Conservation (phyloP, 2,113 vertebrate genomes). For the Mus spicilegus region DNA sequence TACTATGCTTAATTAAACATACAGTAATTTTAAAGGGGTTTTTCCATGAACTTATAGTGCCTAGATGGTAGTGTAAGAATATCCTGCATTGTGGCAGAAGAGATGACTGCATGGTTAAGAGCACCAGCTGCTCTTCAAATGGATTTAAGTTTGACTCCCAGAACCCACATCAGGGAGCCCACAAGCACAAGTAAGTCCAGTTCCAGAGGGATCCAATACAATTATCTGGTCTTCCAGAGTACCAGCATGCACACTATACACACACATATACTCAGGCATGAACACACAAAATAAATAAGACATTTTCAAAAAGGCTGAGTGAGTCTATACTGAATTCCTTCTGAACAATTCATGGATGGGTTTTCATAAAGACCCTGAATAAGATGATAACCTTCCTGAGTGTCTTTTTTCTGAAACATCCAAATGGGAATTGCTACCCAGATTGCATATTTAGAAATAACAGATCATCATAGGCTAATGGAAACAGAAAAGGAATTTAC, state of each 20-base stretch:
- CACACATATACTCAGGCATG: not conserved
- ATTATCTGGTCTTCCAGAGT: not conserved
- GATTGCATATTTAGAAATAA: constrained; percentile 47
- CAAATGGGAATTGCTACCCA: not conserved
- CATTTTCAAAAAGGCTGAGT: not conserved
- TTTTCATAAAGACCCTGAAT: not conserved
- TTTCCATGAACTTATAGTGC: not conserved
- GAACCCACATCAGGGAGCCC: not conserved
- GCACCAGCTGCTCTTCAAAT: not conserved
- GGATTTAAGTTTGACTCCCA: not conserved
- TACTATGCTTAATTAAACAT: not conserved
- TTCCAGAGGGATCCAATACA: not conserved
- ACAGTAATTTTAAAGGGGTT: not conserved
- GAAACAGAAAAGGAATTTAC: constrained; percentile 41
- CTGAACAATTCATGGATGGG: not conserved
- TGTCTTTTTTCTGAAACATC: not conserved
- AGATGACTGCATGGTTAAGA: not conserved
- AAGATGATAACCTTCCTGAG: not conserved
- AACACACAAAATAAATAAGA: not conserved
- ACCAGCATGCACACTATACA: not conserved
- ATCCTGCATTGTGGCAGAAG: not conserved
- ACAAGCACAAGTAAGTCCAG: not conserved
- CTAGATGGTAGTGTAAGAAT: not conserved
- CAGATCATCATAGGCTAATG: not conserved
- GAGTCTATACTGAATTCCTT: not conserved